Evolutionary conservation across 2,113 vertebrate genomes (phyloP).

Genomic region (Rhinolophus ferrumequinum): DNA sequence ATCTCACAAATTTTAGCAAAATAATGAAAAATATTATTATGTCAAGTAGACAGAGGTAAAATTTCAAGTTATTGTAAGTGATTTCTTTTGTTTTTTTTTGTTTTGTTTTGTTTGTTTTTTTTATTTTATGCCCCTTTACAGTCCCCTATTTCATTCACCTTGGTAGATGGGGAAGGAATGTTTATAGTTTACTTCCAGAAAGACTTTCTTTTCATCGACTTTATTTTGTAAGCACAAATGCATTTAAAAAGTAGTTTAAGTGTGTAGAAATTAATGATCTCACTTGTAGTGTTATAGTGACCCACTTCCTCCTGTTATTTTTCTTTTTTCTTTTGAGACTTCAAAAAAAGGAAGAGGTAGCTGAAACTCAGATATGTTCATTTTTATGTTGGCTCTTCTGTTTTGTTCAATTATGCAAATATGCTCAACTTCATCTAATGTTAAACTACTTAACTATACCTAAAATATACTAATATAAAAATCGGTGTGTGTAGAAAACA

Average conservation of each 20-base stretch:
- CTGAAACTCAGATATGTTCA: background rate
- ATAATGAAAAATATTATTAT: background rate
- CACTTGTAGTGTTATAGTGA: background rate
- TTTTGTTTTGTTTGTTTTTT: background rate
- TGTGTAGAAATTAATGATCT: background rate
- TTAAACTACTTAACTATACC: background rate
- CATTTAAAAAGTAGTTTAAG: background rate
- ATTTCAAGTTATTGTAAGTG: background rate
- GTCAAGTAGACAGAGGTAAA: background rate
- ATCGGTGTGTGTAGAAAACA: background rate
- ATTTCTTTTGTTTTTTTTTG: background rate
- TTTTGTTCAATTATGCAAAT: background rate
- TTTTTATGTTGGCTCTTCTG: background rate
- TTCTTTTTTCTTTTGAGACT: background rate
- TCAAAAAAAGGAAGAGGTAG: background rate
- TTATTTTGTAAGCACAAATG: slow-evolving; percentile 22
- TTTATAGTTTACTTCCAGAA: background rate
- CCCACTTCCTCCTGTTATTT: background rate
- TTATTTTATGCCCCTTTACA: background rate
- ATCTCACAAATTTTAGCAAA: background rate
- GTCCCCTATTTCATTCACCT: background rate
- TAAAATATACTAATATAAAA: background rate
- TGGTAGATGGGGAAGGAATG: background rate
- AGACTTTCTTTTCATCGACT: background rate
- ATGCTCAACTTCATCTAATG: background rate